Evolutionary conservation across 2,113 vertebrate genomes (phyloP).

Genomic region (Octodon degus): DNA sequence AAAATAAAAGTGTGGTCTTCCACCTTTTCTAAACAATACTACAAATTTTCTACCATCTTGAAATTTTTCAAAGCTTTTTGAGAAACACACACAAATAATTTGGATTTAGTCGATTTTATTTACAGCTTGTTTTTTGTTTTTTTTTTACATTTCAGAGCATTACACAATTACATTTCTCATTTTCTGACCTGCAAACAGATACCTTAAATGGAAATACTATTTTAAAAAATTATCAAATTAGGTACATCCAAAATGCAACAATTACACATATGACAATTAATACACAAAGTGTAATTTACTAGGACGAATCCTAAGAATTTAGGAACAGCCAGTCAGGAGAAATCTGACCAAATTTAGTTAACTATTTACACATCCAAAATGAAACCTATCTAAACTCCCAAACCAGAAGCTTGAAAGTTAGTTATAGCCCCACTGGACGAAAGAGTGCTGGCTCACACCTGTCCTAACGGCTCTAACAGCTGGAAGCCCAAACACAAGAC

Average conservation of each 20-base stretch:
- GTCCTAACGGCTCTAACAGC: slow-evolving; percentile 79
- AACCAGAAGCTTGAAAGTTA: slow-evolving; percentile 84
- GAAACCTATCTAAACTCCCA: slow-evolving; percentile 86
- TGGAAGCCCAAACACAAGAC: slow-evolving; percentile 82
- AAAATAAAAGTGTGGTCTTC: slow-evolving; percentile 62
- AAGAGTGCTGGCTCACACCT: too few relatives aligned
- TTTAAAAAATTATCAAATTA: slow-evolving; percentile 87
- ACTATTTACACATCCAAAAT: slow-evolving; percentile 88
- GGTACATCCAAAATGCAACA: slow-evolving; percentile 92
- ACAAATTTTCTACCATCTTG: slow-evolving; percentile 82
- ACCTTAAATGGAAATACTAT: slow-evolving; percentile 90
- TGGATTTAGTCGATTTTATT: slow-evolving; percentile 93
- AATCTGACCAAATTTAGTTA: slow-evolving; percentile 88
- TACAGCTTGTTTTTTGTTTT: slow-evolving; percentile 84
- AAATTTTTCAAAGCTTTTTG: slow-evolving; percentile 89
- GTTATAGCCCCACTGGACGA: background rate
- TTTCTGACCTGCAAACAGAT: slow-evolving; percentile 99
- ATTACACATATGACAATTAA: slow-evolving; percentile 92
- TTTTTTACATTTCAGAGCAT: slow-evolving; percentile 92
- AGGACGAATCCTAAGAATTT: slow-evolving; percentile 89
- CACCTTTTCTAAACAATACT: slow-evolving; percentile 75
- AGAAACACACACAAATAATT: slow-evolving; percentile 93
- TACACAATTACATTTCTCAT: slow-evolving; percentile 92
- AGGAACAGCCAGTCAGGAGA: slow-evolving; percentile 88
- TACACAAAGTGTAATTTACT: slow-evolving; percentile 92